Base-by-base conservation (phyloP, 2,113 vertebrate species). In the Chloropsis hardwickii region DNA sequence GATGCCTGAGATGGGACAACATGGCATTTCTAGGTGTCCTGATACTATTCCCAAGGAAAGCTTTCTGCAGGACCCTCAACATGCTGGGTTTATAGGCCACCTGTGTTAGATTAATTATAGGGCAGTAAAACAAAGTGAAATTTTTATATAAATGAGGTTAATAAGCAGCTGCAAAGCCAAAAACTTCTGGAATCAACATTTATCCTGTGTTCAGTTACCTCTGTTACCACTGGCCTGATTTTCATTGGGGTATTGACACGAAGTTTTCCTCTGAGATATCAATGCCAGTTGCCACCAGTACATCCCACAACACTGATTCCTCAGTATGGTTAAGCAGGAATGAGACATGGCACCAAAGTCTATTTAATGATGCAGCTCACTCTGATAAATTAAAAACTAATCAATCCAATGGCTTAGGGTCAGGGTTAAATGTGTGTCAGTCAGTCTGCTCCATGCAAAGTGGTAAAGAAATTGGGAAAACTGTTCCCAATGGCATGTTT, bases 231-330 rank as follows among this genome's bases (percentile, higher is more conserved):
- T 61, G 39, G 23, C 37, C 57, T 82, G 81, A 33, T 47, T 69
- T 76, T 74, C 8, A 5, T 0, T 58, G 51, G 44, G 22, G 13
- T 31, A 25, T 29, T 35, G 70, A 12, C 16, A 11, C 1, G 0
- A 8, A 2, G 1, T 42, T 45, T 79, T 93, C 18, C 53, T 35
- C 23, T 47, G 42, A 53, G 17, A 1, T 57, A 15, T 1, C 9
- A n/a, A 13, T 65, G 51, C 28, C 11, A 27, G 0, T 44, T 69
- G 60, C 81, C 24, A 50, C 29, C 27, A 71, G 1, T 16, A 25
- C 11, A 37, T 57, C 40, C 73, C 57, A 21, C 50, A 37, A 10
- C 12, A 11, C 9, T 29, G 44, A 13, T 44, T 40, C 28, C 29
- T 66, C 33, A 8, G 37, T 19, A 2, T 48, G n/a, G 27, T 20